These are phyloP conservation scores for Zygaena filipendulae DNA, from an alignment of 2,888 invertebrate genomes.

Conservation along the genomic window DNA sequence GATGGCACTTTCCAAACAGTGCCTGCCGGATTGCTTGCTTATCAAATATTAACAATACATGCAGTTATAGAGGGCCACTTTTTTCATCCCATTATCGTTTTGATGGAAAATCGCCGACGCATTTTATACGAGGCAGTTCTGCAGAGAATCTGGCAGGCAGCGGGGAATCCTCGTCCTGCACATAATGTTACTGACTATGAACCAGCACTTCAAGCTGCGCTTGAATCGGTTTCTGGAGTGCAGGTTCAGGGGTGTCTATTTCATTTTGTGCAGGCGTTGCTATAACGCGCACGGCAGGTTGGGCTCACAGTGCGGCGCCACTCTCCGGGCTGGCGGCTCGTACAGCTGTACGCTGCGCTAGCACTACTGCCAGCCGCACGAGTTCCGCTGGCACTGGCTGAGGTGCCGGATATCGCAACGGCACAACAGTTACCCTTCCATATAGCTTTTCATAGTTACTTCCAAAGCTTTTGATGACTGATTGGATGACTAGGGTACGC, in stretches of 20 bases:
- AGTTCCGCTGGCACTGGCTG: neutral
- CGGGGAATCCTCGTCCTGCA: slow-evolving; percentile 1
- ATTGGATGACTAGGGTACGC: too few relatives aligned
- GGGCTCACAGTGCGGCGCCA: too few relatives aligned
- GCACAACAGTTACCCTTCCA: too few relatives aligned
- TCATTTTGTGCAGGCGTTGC: too few relatives aligned
- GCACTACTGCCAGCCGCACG: neutral
- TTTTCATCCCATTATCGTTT: slow-evolving; percentile 3
- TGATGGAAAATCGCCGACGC: slow-evolving; percentile 5
- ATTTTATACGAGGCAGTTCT: slow-evolving; percentile 4
- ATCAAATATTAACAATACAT: slow-evolving; percentile 4
- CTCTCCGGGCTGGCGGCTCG: neutral
- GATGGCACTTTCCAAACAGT: slow-evolving; percentile 10
- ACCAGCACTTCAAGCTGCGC: slow-evolving; percentile 3
- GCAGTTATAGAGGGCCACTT: neutral
- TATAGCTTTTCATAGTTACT: too few relatives aligned
- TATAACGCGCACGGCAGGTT: too few relatives aligned
- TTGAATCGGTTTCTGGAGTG: slow-evolving; percentile 1
- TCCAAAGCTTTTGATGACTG: too few relatives aligned
- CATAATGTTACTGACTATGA: slow-evolving; percentile 5
- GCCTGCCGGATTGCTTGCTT: slow-evolving; percentile 6
- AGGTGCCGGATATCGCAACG: too few relatives aligned
- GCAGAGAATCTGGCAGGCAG: slow-evolving; percentile 4
- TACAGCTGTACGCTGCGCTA: slow-evolving; percentile 1
- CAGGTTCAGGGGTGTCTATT: too few relatives aligned